Conservation (phyloP, 2,888 invertebrate genomes). For the Noctua comes region DNA sequence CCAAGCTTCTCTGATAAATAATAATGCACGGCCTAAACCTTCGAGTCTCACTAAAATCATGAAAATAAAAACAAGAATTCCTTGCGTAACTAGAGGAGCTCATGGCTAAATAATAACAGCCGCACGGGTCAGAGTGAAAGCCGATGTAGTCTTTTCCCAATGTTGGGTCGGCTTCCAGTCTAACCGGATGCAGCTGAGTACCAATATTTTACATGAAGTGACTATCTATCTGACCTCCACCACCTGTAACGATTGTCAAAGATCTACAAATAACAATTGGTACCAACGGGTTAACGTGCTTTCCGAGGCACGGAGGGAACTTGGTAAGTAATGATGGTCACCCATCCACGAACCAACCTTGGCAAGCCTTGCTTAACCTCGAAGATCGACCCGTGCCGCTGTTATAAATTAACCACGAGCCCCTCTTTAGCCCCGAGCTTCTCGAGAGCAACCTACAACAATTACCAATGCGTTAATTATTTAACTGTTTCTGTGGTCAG, state of each 20-base stretch:
- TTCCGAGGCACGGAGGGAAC: background rate
- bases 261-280: background rate
- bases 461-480: background rate
- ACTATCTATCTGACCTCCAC: background rate
- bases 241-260: background rate
- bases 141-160: too few relatives aligned
- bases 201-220: background rate
- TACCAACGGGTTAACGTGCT: background rate
- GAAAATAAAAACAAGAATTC: too few relatives aligned
- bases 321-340: background rate
- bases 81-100: too few relatives aligned
- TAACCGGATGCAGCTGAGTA: background rate
- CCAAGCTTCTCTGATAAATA: too few relatives aligned
- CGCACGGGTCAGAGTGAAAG: too few relatives aligned
- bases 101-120: too few relatives aligned
- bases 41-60: too few relatives aligned
- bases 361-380: background rate
- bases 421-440: background rate
- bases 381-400: background rate
- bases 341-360: background rate
- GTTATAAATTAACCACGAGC: background rate
- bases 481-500: constrained; percentile 7
- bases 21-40: too few relatives aligned
- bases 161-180: background rate
- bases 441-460: background rate